Base-by-base conservation (phyloP, 1,140 invertebrate genomes). In the Linepithema humile region DNA sequence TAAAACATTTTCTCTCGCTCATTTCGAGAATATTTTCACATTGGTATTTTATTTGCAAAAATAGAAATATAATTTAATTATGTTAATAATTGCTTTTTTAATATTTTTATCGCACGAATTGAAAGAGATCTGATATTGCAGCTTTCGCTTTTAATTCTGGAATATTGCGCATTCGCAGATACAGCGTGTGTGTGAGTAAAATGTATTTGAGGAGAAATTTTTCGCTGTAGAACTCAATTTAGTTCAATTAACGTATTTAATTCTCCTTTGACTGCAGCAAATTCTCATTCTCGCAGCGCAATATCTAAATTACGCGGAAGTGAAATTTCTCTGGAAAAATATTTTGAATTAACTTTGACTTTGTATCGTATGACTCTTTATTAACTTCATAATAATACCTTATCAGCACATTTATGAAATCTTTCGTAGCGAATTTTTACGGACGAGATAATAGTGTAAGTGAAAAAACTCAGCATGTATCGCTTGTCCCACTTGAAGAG, bases 161-260 rank as follows among this genome's bases (percentile, higher is more conserved):
- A 75, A 62, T 43, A 62, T 40, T 23, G 32, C n/a, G n/a, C n/a
- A n/a, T 17, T 9, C n/a, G 35, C 7, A n/a, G 35, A 43, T 55
- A 29, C n/a, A n/a, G n/a, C n/a, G n/a, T n/a, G 26, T 26, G n/a
- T 26, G 15, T 4, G 15, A 62, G 5, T n/a, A 20, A 84, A 80
- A 80, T 70, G 32, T 48, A 50, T 70, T 82, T 9, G 45, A 59
- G 17, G 23, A 57, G 20, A 38, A 69, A 86, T 84, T 70, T 65
- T 77, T 64, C 32, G n/a, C 26, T 10, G 5, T 20, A 20, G 15
- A 65, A 73, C 26, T 57, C 45, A 67, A 78, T 72, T 82, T 55
- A 9, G 1, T 53, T 53, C 23, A 50, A 17, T 72, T 10, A 26
- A 26, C 29, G 32, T 15, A 57, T 65, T 82, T 50, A 65, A 57